A percentile compares a stretch with the other conserved stretches of the same genome.
Conservation (phyloP, 2,113 vertebrate genomes). For the Heptranchias perlo region DNA sequence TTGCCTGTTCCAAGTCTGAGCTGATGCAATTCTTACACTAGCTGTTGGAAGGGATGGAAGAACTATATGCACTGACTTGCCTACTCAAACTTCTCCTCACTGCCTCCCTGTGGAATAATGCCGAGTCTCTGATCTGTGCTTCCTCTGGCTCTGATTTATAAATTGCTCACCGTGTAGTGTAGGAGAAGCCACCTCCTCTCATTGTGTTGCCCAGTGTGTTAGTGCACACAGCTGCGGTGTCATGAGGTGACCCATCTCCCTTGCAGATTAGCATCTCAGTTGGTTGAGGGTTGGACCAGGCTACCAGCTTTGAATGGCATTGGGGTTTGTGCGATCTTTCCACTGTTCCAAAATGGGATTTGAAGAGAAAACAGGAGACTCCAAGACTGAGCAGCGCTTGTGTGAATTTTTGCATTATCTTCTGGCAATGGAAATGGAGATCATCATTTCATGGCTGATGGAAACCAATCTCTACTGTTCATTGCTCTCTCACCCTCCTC, state of each 20-base stretch:
- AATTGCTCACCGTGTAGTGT: neutral
- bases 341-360: neutral
- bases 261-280: neutral
- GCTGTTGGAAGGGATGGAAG: neutral
- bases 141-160: neutral
- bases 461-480: neutral
- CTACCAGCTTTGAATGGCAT: neutral
- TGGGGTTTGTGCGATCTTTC: neutral
- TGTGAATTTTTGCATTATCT: neutral
- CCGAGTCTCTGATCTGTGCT: neutral
- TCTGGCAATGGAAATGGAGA: neutral
- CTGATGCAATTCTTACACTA: neutral
- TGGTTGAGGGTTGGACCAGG: neutral
- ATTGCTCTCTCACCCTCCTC: neutral
- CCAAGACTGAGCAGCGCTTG: neutral
- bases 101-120: neutral
- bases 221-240: neutral
- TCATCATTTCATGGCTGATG: neutral
- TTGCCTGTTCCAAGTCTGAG: neutral
- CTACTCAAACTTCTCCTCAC: neutral
- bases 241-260: neutral
- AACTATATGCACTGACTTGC: neutral
- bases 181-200: neutral
- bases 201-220: neutral
- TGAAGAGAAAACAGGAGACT: neutral